Conservation (phyloP, 1,140 invertebrate genomes). For the Drosophila melanica region DNA sequence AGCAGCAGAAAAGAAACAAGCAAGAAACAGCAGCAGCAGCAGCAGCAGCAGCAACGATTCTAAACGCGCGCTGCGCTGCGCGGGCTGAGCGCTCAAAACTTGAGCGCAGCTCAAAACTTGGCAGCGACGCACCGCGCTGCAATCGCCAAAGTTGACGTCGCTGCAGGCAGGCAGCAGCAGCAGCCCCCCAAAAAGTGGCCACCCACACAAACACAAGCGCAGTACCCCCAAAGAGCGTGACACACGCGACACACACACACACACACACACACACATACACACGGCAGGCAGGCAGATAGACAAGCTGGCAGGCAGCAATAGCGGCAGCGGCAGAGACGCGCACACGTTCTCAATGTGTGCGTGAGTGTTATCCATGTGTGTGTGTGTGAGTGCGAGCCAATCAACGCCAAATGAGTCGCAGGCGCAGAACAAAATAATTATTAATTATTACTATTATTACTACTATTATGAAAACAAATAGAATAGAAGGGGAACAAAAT, state of each 20-base stretch:
- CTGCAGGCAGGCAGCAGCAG: conserved; percentile 33
- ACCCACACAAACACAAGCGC: conserved; percentile 47
- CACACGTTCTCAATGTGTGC: conserved; percentile 26
- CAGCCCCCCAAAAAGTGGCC: conserved; percentile 32
- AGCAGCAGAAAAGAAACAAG: conserved; percentile 31
- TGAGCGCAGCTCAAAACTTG: conserved; percentile 41
- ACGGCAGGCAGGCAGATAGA: conserved; percentile 5
- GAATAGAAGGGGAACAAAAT: background rate
- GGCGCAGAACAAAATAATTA: conserved; percentile 47
- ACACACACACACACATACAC: background rate
- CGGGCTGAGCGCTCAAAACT: conserved; percentile 28
- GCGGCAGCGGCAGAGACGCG: conserved; percentile 24
- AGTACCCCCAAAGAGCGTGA: conserved; percentile 44
- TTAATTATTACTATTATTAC: conserved; percentile 20
- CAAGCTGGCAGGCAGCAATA: conserved; percentile 12
- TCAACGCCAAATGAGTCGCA: conserved; percentile 55
- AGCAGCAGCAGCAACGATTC: conserved; percentile 28
- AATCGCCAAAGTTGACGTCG: conserved; percentile 20
- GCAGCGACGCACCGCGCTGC: conserved; percentile 42
- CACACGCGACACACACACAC: conserved; percentile 48
- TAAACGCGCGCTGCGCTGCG: conserved; percentile 20
- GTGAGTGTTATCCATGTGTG: conserved; percentile 7
- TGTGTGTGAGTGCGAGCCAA: conserved; percentile 39
- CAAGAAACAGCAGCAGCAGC: conserved; percentile 20
- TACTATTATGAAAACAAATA: conserved; percentile 3